Evolutionary conservation across 2,888 invertebrate species (phyloP), one percentile per base, ranked within the genome.

Genomic region (Heliconius ethilla): DNA sequence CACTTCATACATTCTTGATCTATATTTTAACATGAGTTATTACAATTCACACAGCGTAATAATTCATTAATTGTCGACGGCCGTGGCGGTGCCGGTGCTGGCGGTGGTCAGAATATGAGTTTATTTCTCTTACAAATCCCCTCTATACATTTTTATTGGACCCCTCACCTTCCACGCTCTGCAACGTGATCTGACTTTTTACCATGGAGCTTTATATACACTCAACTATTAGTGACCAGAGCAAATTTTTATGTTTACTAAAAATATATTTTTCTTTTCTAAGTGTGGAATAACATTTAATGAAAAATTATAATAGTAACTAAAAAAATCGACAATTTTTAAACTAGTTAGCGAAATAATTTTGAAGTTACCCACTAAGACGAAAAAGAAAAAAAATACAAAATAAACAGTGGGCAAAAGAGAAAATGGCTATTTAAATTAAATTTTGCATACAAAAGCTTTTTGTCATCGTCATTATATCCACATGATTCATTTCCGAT

Each of bases 101-200:
- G 83, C 84, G 84, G 83, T 82, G 83, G 82, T 83, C 81, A 81
- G 83, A 84, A 85, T 85, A 85, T 84, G 83, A 86, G 89, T 90
- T 89, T 89, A 89, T 89, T 89, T 87, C 85, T 84, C 86, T 85
- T 86, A 89, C 91, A 92, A 92, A 93, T 92, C 93, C 93, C 67
- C 86, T 89, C 92, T 89, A 93, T 94, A 93, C 93, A 94, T 93
- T 93, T 94, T 92, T 94, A 94, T 93, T 94, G 93, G 92, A 77
- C 86, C 87, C 89, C 88, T 90, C 89, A 92, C 93, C 93, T 93
- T 92, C 89, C 86, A 86, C 85, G 87, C 84, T 81, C 79, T 66
- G 84, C 83, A 82, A 92, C 93, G 93, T 93, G 93, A 90, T 82
- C 78, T 9, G 92, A 83, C 81, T 92, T 84, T 83, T 83, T 81